Evolutionary conservation across 1,140 invertebrate species (phyloP).

Genomic region (Brachionus paranguensis): DNA sequence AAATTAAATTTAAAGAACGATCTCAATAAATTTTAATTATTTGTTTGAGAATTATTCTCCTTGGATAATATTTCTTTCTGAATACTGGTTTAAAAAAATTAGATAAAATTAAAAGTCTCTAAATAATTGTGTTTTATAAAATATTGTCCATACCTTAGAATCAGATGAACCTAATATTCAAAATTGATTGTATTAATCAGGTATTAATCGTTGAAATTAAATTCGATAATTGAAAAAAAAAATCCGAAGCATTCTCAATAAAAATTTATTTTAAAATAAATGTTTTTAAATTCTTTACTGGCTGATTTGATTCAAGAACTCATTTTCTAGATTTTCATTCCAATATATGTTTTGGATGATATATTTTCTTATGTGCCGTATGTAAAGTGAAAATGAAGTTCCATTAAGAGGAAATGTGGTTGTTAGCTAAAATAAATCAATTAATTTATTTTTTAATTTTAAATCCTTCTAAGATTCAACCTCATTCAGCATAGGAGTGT

Average conservation of each 20-base stretch:
- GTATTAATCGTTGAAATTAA: too few species aligned
- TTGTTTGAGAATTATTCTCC: too few species aligned
- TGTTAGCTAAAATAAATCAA: background rate
- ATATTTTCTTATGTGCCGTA: background rate
- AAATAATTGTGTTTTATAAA: too few species aligned
- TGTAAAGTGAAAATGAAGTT: background rate
- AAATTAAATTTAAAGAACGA: too few species aligned
- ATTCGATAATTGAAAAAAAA: too few species aligned
- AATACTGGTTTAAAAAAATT: too few species aligned
- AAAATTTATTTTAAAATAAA: background rate
- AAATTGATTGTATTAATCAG: too few species aligned
- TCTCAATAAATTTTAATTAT: too few species aligned
- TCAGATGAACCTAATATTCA: too few species aligned
- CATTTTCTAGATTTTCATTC: background rate
- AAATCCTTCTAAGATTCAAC: background rate
- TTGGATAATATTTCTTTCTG: too few species aligned
- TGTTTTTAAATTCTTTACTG: background rate
- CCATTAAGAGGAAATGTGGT: background rate
- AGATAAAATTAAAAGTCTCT: too few species aligned
- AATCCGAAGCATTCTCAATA: background rate
- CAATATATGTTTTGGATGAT: constrained; percentile 2
- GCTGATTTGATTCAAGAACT: background rate
- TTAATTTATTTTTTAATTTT: background rate
- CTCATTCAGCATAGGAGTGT: background rate
- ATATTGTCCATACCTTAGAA: too few species aligned